Evolutionary conservation across 2,888 invertebrate species (phyloP).

Genomic region (Chorisops tibialis): DNA sequence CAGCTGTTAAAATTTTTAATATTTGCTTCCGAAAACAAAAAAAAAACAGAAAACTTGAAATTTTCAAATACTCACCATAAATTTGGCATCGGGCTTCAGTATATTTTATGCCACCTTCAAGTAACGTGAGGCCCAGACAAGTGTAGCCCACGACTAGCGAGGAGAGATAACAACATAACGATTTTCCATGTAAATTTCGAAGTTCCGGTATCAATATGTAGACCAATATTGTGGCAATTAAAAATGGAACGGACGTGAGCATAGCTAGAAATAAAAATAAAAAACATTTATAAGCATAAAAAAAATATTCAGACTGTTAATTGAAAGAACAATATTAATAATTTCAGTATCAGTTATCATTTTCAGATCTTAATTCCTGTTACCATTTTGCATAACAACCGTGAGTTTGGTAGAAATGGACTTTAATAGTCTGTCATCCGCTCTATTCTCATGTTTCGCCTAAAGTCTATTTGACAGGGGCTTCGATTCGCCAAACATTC

Average conservation of each 20-base stretch:
- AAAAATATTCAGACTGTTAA: not conserved
- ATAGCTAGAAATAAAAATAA: conserved; percentile 57
- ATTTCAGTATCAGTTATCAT: not conserved
- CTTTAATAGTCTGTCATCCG: too few species aligned
- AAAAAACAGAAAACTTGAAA: too few species aligned
- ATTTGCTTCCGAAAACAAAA: too few species aligned
- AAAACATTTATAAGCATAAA: not conserved
- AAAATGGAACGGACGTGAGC: conserved; percentile 69
- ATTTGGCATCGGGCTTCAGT: conserved; percentile 38
- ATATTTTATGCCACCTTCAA: conserved; percentile 35
- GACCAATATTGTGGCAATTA: conserved; percentile 67
- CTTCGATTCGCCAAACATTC: too few species aligned
- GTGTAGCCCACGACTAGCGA: conserved; percentile 64
- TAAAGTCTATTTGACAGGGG: too few species aligned
- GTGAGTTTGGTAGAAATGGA: too few species aligned
- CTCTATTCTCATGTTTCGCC: too few species aligned
- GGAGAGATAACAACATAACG: conserved; percentile 70
- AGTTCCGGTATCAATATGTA: conserved; percentile 70
- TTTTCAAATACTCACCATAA: conserved; percentile 39
- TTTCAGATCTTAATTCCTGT: too few species aligned
- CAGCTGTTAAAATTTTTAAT: too few species aligned
- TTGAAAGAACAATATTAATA: not conserved
- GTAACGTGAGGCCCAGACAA: conserved; percentile 51
- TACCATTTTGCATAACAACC: too few species aligned
- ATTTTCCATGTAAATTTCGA: conserved; percentile 72